Conservation (phyloP, 2,797 vertebrate genomes). For the Smutsia temminckii region DNA sequence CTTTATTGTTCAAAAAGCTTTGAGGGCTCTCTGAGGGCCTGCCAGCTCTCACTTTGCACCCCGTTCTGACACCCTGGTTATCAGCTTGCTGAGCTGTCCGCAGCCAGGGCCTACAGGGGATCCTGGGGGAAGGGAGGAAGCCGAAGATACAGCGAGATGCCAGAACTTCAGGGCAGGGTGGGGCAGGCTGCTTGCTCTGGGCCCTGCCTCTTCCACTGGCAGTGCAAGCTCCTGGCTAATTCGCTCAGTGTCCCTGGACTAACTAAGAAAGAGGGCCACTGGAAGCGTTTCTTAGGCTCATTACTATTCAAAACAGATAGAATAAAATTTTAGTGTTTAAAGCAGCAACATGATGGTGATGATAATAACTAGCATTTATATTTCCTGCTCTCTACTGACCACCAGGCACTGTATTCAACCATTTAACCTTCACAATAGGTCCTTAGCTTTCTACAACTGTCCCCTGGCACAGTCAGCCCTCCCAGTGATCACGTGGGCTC, state of each 20-base stretch:
- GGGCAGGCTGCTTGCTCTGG: too few species aligned
- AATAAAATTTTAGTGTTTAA: background rate
- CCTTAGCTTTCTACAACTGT: background rate
- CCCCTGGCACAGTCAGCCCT: background rate
- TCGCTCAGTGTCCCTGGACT: background rate
- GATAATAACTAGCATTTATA: background rate
- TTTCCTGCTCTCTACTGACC: background rate
- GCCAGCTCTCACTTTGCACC: accelerated
- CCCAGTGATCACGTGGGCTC: background rate
- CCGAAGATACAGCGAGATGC: accelerated
- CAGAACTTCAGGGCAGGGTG: background rate
- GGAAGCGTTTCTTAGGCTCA: background rate
- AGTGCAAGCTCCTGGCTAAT: accelerated
- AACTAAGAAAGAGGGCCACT: background rate
- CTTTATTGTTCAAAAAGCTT: background rate
- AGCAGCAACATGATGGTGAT: background rate
- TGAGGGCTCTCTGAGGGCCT: accelerated
- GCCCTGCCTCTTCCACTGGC: background rate
- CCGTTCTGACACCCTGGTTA: background rate
- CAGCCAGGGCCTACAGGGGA: background rate
- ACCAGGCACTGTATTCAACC: background rate
- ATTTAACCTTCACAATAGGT: background rate
- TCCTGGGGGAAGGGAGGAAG: background rate
- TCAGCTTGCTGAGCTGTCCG: background rate
- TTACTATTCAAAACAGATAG: background rate